Evolutionary conservation across 1,140 invertebrate species (phyloP), one percentile per base, ranked within the genome.

Genomic region (Hylyphantes graminicola): DNA sequence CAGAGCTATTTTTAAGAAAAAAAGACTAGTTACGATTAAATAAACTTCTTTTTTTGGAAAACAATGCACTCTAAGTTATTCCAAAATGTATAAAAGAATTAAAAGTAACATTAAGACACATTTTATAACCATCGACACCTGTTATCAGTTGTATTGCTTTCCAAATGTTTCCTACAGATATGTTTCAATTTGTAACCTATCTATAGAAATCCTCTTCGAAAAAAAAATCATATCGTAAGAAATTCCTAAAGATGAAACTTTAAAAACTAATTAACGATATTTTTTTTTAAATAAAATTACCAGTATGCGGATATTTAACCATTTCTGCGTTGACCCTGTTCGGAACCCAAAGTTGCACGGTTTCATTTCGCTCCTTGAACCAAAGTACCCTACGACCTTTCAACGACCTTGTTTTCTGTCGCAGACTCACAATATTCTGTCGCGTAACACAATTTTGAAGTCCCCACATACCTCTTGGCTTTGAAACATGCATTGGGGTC

Each of bases 401-500:
- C 72, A 15, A 35, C 35, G 72, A 74, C 72, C 72, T 74, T 74
- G 72, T 57, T 74, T 74, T 57, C 72, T 70, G 50, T 70, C 21
- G 21, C 54, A 11, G 54, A 70, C 54, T 70, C 68, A 53, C 68
- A n/a, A 51, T 70, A 48, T 35, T 55, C 72, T 74, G 72, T 74
- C 72, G 72, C 72, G 54, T 74, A 74, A 57, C 72, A 74, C 19
- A 74, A 53, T 74, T 74, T n/a, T 12, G 19, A 13, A 74, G 54
- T 13, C 17, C 35, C 15, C 70, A 21, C 51, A 55, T 74, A 74
- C 72, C 17, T 21, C 54, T 35, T 35, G 17, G 17, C 11, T 12
- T 74, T 35, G 19, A 55, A 57, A n/a, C 72, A 74, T 74, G 72
- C 54, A 74, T 74, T 59, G 72, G 17, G 72, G 72, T 74, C 72